Evolutionary conservation across 2,797 vertebrate species (phyloP), one percentile per base, ranked within the genome.

Genomic region (Halcyon badia): DNA sequence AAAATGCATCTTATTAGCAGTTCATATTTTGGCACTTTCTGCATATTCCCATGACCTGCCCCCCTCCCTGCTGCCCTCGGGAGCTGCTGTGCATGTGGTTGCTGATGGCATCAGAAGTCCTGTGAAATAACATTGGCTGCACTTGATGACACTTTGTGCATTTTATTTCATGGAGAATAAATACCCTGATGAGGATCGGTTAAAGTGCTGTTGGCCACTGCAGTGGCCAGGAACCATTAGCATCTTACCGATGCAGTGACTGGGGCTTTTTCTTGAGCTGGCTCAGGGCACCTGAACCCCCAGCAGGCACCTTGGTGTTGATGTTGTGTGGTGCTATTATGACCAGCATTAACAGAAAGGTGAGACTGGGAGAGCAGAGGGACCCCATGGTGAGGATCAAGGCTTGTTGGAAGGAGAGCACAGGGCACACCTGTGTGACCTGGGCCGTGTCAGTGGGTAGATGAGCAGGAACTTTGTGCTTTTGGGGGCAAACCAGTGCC

Each of bases 1-100:
- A 90, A 95, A 92, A 95, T 89, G 76, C 87, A 83, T 94, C 84
- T 95, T 89, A 84, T 97, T 97, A 96, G 82, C 91, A 93, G 83
- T 81, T 96, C 83, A 93, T 95, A 91, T 95, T 91, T 95, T 90
- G 82, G 42, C 52, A 61, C 73, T 94, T 87, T 39, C 31, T 60
- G 7, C 49, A 12, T 69, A 58, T 85, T 94, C 41, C 62, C 13
- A 12, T n/a, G 13, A 82, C 18, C 46, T 21, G 8, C 11, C 7
- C 46, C n/a, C 11, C 25, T 58, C 65, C 73, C 73, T 62, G 86
- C 88, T 37, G 21, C 58, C 83, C 81, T 5, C 0, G 31, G 46
- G 66, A 60, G 26, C 14, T 69, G 58, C 62, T 86, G 49, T 48
- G 80, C 37, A 1, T 24, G 35, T 72, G 56, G n/a, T 51, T 78